These are phyloP conservation scores for Allygus modestus DNA, from an alignment of 2,888 invertebrate genomes.

Conservation along the genomic window DNA sequence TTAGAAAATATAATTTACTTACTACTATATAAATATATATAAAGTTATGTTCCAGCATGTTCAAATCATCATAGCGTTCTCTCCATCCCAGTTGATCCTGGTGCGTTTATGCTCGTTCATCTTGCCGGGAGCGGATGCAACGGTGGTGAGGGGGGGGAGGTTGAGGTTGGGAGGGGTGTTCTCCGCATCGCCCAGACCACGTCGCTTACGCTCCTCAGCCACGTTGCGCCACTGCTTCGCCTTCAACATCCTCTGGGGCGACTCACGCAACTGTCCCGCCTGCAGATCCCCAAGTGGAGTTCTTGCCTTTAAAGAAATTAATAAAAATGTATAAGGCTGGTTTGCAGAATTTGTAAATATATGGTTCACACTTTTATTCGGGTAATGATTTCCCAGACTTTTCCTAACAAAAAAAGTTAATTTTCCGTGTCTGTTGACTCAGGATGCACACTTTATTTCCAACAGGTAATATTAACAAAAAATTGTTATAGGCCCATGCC, in stretches of 20 bases:
- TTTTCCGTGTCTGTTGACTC: no score
- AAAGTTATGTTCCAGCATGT: not conserved
- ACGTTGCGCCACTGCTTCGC: conserved; percentile 57
- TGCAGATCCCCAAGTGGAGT: conserved; percentile 55
- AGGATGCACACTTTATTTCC: no score
- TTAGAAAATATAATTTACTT: not conserved
- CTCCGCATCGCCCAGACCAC: conserved; percentile 41
- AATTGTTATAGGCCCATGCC: no score
- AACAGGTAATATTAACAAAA: no score
- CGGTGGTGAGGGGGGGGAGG: conserved; percentile 44
- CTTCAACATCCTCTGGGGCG: conserved; percentile 50
- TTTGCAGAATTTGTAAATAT: no score
- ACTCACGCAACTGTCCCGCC: conserved; percentile 1
- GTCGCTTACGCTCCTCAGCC: conserved; percentile 37
- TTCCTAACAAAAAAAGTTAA: no score
- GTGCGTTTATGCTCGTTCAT: conserved; percentile 40
- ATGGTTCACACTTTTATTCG: no score
- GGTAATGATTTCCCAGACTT: no score
- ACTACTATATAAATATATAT: not conserved
- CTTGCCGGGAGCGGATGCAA: conserved; percentile 58
- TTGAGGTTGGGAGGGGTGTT: conserved; percentile 51
- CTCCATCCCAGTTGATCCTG: conserved; percentile 49
- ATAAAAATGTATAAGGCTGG: no score
- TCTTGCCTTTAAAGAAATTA: conserved; percentile 7
- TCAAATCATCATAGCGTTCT: conserved; percentile 51